Conservation (phyloP, 2,113 vertebrate species). For the Python bivittatus region DNA sequence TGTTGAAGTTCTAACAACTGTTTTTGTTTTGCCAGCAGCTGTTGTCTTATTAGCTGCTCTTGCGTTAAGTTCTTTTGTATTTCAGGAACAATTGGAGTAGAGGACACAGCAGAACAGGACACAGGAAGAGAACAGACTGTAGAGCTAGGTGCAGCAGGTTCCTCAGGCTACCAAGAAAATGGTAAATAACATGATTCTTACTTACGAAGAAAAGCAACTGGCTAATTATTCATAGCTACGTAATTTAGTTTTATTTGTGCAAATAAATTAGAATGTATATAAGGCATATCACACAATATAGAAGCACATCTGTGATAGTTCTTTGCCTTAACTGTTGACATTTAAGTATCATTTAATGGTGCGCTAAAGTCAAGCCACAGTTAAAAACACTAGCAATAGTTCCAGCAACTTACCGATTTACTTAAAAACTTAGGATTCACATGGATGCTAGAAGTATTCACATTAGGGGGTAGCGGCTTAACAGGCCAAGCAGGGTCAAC, state of each 20-base stretch:
- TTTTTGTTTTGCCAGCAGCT: slow-evolving; percentile 97
- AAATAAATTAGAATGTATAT: background rate
- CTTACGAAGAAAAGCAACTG: background rate
- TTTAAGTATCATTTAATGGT: slow-evolving; percentile 19
- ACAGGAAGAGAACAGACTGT: slow-evolving; percentile 71
- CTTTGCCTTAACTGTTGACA: slow-evolving; percentile 38
- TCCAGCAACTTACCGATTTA: slow-evolving; percentile 87
- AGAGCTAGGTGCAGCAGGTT: slow-evolving; percentile 76
- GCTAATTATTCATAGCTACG: background rate
- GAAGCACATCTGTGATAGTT: background rate
- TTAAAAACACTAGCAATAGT: slow-evolving; percentile 47
- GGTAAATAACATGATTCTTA: slow-evolving; percentile 43
- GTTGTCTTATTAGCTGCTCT: slow-evolving; percentile 94
- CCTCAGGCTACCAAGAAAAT: slow-evolving; percentile 83
- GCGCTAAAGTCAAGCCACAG: slow-evolving; percentile 43
- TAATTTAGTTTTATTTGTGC: background rate
- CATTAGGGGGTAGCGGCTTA: slow-evolving; percentile 92
- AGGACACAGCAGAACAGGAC: slow-evolving; percentile 63
- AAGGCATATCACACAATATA: background rate
- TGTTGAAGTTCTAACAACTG: slow-evolving; percentile 98
- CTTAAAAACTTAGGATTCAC: slow-evolving; percentile 98
- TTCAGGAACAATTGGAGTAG: slow-evolving; percentile 76
- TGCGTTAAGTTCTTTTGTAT: slow-evolving; percentile 89
- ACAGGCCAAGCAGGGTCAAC: slow-evolving; percentile 98
- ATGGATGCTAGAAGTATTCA: slow-evolving; percentile 96